These are phyloP conservation scores for Cataglyphis altisquamis DNA, from an alignment of 2,888 invertebrate species.

Conservation along the genomic window DNA sequence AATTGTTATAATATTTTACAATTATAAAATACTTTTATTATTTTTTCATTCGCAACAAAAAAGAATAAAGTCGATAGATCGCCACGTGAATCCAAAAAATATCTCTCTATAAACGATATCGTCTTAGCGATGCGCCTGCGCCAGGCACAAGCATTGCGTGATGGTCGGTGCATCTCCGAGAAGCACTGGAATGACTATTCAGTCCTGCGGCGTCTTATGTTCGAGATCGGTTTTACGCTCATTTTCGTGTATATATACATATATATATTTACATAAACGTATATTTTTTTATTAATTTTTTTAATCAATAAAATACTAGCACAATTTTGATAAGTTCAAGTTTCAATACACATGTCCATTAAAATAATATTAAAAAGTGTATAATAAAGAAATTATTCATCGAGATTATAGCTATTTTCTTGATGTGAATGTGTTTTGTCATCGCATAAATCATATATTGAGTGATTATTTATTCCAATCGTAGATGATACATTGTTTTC, in stretches of 20 bases:
- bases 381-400: not conserved
- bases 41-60: not conserved
- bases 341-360: not conserved
- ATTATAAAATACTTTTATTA: not conserved
- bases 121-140: conserved; percentile 41
- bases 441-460: not conserved
- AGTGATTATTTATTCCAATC: not conserved
- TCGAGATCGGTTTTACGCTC: conserved; percentile 38
- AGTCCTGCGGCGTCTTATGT: conserved; percentile 35
- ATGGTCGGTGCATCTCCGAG: conserved; percentile 39
- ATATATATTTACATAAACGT: too few species aligned
- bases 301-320: not conserved
- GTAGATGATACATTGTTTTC: not conserved
- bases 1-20: not conserved
- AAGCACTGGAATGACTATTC: conserved; percentile 34
- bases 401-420: not conserved
- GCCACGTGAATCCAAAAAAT: conserved; percentile 16
- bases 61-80: conserved; percentile 12
- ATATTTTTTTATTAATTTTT: not conserved
- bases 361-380: not conserved
- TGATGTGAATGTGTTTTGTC: not conserved
- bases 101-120: not conserved
- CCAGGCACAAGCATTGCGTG: not conserved
- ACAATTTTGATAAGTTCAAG: not conserved
- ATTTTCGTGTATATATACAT: not conserved